Percentiles rank a stretch among this genome's conserved stretches.
These are phyloP conservation scores for Teleogryllus oceanicus DNA, from an alignment of 2,888 invertebrate species.

Conservation along the genomic window DNA sequence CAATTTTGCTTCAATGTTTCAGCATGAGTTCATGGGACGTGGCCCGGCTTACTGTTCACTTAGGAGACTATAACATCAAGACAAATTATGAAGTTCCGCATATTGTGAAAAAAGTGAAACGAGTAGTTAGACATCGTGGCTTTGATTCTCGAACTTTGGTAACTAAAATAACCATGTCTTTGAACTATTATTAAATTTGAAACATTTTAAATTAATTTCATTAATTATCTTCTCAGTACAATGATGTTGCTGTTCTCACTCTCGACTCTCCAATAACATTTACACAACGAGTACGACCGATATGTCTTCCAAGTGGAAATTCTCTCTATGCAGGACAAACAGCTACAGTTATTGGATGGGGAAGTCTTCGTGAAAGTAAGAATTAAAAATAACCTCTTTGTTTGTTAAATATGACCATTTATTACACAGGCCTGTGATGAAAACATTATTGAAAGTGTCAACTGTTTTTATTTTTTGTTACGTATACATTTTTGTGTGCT, in stretches of 20 bases:
- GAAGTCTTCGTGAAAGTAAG: slow-evolving; percentile 74
- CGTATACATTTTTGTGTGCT: too few species aligned
- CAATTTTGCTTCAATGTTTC: slow-evolving; percentile 39
- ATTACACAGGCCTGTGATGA: too few species aligned
- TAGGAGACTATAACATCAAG: slow-evolving; percentile 81
- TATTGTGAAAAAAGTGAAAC: slow-evolving; percentile 72
- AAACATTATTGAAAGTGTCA: too few species aligned
- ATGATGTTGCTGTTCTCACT: slow-evolving; percentile 78
- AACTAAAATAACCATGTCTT: slow-evolving; percentile 40
- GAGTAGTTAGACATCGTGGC: slow-evolving; percentile 79
- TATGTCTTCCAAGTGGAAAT: slow-evolving; percentile 64
- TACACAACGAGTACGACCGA: slow-evolving; percentile 67
- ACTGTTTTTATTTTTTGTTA: too few species aligned
- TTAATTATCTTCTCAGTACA: slow-evolving; percentile 56
- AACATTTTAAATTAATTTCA: too few species aligned
- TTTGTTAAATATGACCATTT: too few species aligned
- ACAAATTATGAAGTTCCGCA: slow-evolving; percentile 71
- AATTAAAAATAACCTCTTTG: neutral
- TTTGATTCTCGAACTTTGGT: slow-evolving; percentile 80
- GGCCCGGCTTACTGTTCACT: slow-evolving; percentile 71
- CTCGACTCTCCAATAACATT: slow-evolving; percentile 72
- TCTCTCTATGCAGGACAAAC: slow-evolving; percentile 63
- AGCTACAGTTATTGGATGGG: slow-evolving; percentile 86
- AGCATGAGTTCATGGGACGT: slow-evolving; percentile 90
- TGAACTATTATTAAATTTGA: slow-evolving; percentile 12